Evolutionary conservation across 2,113 vertebrate species (phyloP).

Genomic region (Thunnus maccoyii): DNA sequence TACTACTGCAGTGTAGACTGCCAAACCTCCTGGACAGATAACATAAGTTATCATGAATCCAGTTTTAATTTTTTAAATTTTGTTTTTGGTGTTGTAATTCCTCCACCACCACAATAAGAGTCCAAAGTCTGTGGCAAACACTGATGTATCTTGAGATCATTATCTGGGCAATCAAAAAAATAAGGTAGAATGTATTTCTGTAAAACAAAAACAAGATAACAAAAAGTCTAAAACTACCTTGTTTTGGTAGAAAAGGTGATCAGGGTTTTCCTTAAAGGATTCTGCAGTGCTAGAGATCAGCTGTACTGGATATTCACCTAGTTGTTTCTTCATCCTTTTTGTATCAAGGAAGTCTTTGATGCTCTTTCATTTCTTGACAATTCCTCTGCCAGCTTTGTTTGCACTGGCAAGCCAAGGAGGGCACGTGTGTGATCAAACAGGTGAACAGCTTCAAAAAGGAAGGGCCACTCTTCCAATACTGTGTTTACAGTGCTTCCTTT

Average conservation of each 20-base stretch:
- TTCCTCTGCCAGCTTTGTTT: slow-evolving; percentile 42
- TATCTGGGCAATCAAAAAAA: too few relatives aligned
- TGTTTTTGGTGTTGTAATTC: too few relatives aligned
- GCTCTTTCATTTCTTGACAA: slow-evolving; percentile 23
- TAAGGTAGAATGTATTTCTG: too few relatives aligned
- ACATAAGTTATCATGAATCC: too few relatives aligned
- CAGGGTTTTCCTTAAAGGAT: background rate
- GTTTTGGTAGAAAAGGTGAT: background rate
- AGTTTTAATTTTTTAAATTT: too few relatives aligned
- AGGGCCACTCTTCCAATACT: slow-evolving; percentile 21
- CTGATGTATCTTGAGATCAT: too few relatives aligned
- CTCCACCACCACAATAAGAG: too few relatives aligned
- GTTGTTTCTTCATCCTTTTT: background rate
- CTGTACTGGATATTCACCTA: slow-evolving; percentile 4
- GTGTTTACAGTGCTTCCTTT: background rate
- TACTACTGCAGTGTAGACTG: too few relatives aligned
- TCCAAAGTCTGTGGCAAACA: too few relatives aligned
- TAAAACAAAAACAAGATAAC: too few relatives aligned
- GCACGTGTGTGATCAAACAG: slow-evolving; percentile 39
- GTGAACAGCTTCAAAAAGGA: slow-evolving; percentile 41
- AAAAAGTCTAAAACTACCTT: background rate
- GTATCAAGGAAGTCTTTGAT: slow-evolving; percentile 33
- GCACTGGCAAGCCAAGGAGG: slow-evolving; percentile 23
- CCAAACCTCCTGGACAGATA: too few relatives aligned
- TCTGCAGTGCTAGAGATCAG: background rate